These are phyloP conservation scores for Rhinopomastus cyanomelas DNA, from an alignment of 2,113 vertebrate species.

Conservation along the genomic window DNA sequence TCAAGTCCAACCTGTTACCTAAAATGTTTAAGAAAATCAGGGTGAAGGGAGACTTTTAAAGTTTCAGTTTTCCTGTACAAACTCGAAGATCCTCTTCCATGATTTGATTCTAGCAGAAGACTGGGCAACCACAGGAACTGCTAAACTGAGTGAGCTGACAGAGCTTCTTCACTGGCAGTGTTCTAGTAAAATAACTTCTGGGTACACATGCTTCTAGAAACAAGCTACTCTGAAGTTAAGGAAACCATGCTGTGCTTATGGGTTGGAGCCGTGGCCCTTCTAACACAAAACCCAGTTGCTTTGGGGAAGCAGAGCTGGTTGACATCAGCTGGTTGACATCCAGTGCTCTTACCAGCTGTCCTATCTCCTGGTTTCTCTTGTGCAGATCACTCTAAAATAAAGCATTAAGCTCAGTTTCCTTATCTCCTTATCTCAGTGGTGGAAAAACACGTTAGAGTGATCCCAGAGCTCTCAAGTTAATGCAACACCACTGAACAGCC, in stretches of 20 bases:
- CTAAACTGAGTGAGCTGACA: not conserved
- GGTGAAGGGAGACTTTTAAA: not conserved
- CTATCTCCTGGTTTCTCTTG: not conserved
- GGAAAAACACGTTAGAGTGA: not conserved
- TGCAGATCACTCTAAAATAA: not conserved
- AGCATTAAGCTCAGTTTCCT: not conserved
- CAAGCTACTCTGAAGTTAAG: not conserved
- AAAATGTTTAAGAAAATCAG: not conserved
- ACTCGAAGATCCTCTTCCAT: not conserved
- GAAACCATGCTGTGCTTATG: not conserved
- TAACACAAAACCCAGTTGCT: not conserved
- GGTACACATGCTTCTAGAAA: not conserved
- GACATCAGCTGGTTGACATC: not conserved
- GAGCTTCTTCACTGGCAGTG: not conserved
- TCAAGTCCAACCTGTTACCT: too few relatives aligned
- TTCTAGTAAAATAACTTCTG: slow-evolving; percentile 1
- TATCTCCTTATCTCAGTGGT: not conserved
- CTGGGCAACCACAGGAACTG: not conserved
- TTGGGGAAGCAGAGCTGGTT: not conserved
- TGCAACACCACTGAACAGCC: not conserved
- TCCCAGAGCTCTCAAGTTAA: not conserved
- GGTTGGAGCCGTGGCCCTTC: not conserved
- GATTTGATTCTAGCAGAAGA: not conserved
- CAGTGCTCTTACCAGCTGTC: not conserved
- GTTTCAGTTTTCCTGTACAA: not conserved